Evolutionary conservation across 2,888 invertebrate genomes (phyloP), one percentile per base, ranked within the genome.

Genomic region (Abscondita cerata): DNA sequence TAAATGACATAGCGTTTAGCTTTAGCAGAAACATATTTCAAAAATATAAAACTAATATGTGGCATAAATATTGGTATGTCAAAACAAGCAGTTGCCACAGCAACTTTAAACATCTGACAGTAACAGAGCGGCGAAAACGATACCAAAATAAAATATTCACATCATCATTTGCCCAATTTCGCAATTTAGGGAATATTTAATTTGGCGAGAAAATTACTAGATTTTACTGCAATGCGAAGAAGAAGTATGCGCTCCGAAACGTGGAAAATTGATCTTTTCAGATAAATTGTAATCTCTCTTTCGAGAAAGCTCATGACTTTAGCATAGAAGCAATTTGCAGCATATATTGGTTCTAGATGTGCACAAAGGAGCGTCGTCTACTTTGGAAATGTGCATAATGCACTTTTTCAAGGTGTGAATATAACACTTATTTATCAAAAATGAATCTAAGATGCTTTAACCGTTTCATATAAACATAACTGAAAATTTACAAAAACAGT

Each of bases 341-440:
- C 15, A 34, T 34, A 34, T 50, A 34, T 34, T 12, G 13, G 16
- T 44, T 18, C 13, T 19, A 5, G 31, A 31, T 31, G 53, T 41
- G 44, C 41, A 20, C 12, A 13, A 5, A 13, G 33, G 13, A 41
- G 25, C 16, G 41, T 18, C 25, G 20, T 53, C 11, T 25, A 50
- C 15, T 15, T 50, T 41, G 53, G 25, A 41, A 53, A 44, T 41
- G 31, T 53, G 44, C 41, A 53, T 44, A 44, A 53, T 53, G 53
- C 44, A 25, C 8, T 41, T 13, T 13, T 25, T 40, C 36, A 15
- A 15, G 16, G 16, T 18, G 4, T 44, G 18, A 40, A 40, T 12
- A 40, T 40, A n/a, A n/a, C n/a, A n/a, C n/a, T n/a, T n/a, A n/a
- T n/a, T n/a, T n/a, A n/a, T n/a, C n/a, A n/a, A n/a, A n/a, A n/a